These are phyloP conservation scores for Cephalotes varians DNA, from an alignment of 2,888 invertebrate genomes.

Conservation along the genomic window DNA sequence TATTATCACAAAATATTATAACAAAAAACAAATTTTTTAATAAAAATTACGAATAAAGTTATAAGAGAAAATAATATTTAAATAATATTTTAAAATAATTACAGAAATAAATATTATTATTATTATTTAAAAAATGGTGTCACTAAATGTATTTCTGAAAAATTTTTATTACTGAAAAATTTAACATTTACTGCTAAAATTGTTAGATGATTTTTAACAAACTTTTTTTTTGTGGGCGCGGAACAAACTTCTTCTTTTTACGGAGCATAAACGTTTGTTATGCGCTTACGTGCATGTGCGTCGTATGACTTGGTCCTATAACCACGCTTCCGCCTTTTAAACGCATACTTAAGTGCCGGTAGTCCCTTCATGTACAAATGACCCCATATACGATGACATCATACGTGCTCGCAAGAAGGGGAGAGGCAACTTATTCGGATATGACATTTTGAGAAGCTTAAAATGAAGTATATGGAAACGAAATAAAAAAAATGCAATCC, in stretches of 20 bases:
- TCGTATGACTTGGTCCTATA: slow-evolving; percentile 56
- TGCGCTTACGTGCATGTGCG: slow-evolving; percentile 17
- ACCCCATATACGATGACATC: slow-evolving; percentile 70
- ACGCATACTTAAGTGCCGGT: slow-evolving; percentile 65
- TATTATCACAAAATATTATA: neutral
- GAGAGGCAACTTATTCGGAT: slow-evolving; percentile 56
- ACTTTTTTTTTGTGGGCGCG: neutral
- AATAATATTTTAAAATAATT: neutral
- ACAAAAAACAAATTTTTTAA: neutral
- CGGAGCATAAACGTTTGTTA: slow-evolving; percentile 18
- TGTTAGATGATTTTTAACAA: neutral
- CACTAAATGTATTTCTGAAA: neutral
- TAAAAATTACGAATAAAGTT: neutral
- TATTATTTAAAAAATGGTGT: neutral
- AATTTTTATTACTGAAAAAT: neutral
- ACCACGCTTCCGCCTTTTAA: slow-evolving; percentile 73
- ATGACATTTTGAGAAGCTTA: slow-evolving; percentile 21
- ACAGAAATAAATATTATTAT: neutral
- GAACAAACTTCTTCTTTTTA: neutral
- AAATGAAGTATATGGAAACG: neutral
- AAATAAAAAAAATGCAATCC: neutral
- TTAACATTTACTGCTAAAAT: neutral
- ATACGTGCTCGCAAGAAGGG: slow-evolving; percentile 55
- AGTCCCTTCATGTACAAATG: slow-evolving; percentile 67
- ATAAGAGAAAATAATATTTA: neutral